These are phyloP conservation scores for Noctua comes DNA, from an alignment of 2,888 invertebrate species.

Conservation along the genomic window DNA sequence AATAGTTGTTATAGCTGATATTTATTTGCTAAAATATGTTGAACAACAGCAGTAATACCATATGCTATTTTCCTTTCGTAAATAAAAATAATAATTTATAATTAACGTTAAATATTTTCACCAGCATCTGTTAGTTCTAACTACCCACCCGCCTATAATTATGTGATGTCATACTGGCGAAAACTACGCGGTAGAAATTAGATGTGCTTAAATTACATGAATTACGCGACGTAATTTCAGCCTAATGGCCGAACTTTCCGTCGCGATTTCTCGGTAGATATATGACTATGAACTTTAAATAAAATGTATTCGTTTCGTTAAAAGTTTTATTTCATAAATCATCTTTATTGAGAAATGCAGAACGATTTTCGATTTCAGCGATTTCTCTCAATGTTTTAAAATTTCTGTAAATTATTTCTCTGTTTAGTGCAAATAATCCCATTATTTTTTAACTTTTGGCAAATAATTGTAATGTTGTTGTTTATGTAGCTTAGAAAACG, in stretches of 20 bases:
- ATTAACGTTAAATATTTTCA: background rate
- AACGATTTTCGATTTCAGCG: background rate
- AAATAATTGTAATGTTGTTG: background rate
- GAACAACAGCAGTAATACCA: background rate
- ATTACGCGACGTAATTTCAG: background rate
- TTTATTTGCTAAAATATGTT: background rate
- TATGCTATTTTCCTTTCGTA: background rate
- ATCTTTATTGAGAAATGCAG: background rate
- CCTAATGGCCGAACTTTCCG: background rate
- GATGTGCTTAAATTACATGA: background rate
- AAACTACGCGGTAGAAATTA: background rate
- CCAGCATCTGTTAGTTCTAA: background rate
- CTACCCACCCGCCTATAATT: background rate
- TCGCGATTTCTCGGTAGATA: background rate
- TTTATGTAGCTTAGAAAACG: background rate
- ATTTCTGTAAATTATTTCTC: background rate
- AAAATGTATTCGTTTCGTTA: background rate
- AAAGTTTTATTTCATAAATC: background rate
- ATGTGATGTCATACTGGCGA: background rate
- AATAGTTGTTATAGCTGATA: background rate
- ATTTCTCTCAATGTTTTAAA: background rate
- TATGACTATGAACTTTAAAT: background rate
- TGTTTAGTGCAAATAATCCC: background rate
- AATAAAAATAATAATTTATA: background rate
- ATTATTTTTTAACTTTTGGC: background rate